A percentile compares a stretch with the other conserved stretches of the same genome.
Evolutionary conservation across 2,797 vertebrate genomes (phyloP).

Genomic region (Pristis pectinata): DNA sequence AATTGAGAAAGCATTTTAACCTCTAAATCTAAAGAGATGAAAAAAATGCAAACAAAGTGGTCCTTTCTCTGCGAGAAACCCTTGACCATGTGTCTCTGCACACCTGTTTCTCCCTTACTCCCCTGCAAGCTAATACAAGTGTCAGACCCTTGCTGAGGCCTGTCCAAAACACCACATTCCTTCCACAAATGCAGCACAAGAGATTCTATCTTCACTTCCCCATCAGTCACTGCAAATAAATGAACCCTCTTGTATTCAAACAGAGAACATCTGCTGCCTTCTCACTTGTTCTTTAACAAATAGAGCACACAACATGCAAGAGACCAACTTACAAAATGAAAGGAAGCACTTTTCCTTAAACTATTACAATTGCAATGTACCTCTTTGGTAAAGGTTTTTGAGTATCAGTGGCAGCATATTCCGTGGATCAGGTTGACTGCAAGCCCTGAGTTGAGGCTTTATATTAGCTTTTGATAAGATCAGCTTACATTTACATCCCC

Average conservation of each 20-base stretch:
- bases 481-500: too few species aligned
- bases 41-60: slow-evolving; percentile 19
- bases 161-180: slow-evolving; percentile 36
- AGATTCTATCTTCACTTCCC: slow-evolving; percentile 35
- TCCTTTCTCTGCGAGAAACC: slow-evolving; percentile 21
- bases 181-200: slow-evolving; percentile 28
- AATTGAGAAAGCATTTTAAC: slow-evolving; percentile 12
- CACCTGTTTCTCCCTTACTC: slow-evolving; percentile 26
- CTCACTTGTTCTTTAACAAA: not conserved
- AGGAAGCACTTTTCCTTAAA: slow-evolving; percentile 15
- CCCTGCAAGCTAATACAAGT: slow-evolving; percentile 22
- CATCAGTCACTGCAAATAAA: slow-evolving; percentile 34
- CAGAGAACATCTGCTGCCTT: slow-evolving; percentile 33
- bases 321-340: not conserved
- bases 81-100: slow-evolving; percentile 28
- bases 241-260: slow-evolving; percentile 30
- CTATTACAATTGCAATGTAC: not conserved
- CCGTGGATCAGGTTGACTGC: not conserved
- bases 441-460: not conserved
- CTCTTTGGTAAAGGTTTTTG: not conserved
- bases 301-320: not conserved
- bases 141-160: slow-evolving; percentile 32
- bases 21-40: not conserved
- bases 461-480: not conserved
- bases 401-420: not conserved